phyloP scores from a whole-genome alignment of 2,113 vertebrate species.

The Labrus mixtus region DNA sequence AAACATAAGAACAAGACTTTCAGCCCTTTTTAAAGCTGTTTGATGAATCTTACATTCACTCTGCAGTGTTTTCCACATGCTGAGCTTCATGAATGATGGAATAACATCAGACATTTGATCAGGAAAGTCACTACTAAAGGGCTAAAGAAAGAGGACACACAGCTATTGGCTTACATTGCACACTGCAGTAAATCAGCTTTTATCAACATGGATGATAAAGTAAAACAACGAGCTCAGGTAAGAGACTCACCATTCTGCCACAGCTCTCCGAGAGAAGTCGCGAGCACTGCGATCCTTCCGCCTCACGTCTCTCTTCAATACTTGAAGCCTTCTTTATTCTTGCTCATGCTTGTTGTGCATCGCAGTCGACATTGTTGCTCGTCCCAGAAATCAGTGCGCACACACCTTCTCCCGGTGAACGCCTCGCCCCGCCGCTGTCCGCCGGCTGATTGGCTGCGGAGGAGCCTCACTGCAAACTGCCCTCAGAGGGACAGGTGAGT shows the following conservation, averaged over 20 bases:
- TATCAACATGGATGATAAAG: neutral
- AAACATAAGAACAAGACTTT: neutral
- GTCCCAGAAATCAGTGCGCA: conserved; percentile 48
- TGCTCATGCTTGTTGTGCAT: neutral
- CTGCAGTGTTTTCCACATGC: neutral
- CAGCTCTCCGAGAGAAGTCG: neutral
- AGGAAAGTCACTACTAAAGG: neutral
- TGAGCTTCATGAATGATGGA: neutral
- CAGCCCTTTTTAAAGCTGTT: neutral
- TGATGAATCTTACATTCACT: neutral
- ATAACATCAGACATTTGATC: conserved; percentile 28
- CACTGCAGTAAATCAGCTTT: neutral
- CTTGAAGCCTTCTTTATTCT: neutral
- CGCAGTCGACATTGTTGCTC: conserved; percentile 34
- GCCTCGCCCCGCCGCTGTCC: conserved; percentile 48
- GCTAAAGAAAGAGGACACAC: too few species aligned
- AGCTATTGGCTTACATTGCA: too few species aligned
- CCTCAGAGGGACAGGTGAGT: neutral
- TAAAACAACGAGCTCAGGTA: too few species aligned
- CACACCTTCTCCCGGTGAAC: conserved; percentile 35
- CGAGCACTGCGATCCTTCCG: neutral
- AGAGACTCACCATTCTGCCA: conserved; percentile 71
- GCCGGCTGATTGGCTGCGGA: conserved; percentile 52
- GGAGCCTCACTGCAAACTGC: neutral
- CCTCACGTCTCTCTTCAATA: neutral